phyloP scores from a whole-genome alignment of 2,888 invertebrate genomes.

The Parelbella ahira region DNA sequence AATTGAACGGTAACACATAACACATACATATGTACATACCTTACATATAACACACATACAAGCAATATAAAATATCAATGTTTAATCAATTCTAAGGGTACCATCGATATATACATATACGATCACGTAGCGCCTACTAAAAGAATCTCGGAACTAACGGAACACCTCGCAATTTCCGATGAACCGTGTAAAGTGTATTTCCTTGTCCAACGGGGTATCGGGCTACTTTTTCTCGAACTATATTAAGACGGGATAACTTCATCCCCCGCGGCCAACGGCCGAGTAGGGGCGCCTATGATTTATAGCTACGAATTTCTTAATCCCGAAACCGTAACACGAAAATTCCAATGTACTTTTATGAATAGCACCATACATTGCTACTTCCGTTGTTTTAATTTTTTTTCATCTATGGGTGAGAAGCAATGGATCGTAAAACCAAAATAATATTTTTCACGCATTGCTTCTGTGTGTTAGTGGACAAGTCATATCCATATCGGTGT shows the following conservation, averaged over 20 bases:
- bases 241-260: conserved; percentile 67
- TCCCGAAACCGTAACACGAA: conserved; percentile 7
- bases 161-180: conserved; percentile 27
- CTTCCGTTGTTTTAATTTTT: too few relatives aligned
- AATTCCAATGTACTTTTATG: background rate
- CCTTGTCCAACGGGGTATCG: conserved; percentile 47
- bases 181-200: conserved; percentile 41
- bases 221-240: conserved; percentile 71
- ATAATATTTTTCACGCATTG: too few relatives aligned
- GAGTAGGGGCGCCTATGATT: conserved; percentile 57
- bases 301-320: conserved; percentile 38
- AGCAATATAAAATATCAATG: too few relatives aligned
- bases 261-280: conserved; percentile 38
- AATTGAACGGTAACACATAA: too few relatives aligned
- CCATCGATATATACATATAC: too few relatives aligned
- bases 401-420: too few relatives aligned
- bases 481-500: conserved; percentile 24
- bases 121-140: too few relatives aligned
- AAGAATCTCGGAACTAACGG: conserved; percentile 1
- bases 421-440: background rate
- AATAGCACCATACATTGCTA: conserved; percentile 8
- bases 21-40: too few relatives aligned
- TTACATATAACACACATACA: too few relatives aligned
- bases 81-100: too few relatives aligned
- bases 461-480: conserved; percentile 13